Conservation (phyloP, 2,113 vertebrate species). For the Hippocampus abdominalis region DNA sequence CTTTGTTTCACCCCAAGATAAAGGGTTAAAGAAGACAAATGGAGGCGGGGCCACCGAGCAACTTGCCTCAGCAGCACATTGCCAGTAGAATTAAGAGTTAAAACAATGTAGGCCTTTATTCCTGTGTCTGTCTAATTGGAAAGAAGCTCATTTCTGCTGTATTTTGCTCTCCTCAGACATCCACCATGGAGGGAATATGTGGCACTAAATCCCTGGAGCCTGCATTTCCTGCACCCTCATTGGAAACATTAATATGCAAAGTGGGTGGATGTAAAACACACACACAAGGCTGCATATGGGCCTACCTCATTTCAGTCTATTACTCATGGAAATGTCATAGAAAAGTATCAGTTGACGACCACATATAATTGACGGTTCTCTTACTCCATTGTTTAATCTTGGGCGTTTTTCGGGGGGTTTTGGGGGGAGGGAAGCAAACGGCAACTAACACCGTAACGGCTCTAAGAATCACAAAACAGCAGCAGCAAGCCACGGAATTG, state of each 20-base stretch:
- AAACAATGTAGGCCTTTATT: constrained; percentile 73
- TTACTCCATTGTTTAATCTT: constrained; percentile 31
- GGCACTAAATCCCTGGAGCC: constrained; percentile 38
- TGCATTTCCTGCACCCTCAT: constrained; percentile 34
- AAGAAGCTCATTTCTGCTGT: constrained; percentile 62
- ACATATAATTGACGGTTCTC: constrained; percentile 8
- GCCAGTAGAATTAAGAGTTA: constrained; percentile 63
- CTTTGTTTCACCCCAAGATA: constrained; percentile 57
- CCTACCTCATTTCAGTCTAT: constrained; percentile 3
- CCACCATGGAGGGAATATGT: constrained; percentile 40
- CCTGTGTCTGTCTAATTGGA: constrained; percentile 65
- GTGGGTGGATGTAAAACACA: constrained; percentile 25
- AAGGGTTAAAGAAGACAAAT: constrained; percentile 74
- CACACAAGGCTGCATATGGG: constrained; percentile 8
- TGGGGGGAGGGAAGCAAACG: neutral
- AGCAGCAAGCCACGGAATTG: constrained; percentile 69
- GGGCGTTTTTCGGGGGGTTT: constrained; percentile 19
- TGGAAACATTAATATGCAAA: constrained; percentile 32
- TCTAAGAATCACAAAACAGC: constrained; percentile 48
- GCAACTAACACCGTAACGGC: constrained; percentile 38
- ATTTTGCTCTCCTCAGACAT: constrained; percentile 49
- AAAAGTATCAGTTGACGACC: constrained; percentile 4
- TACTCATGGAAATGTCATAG: constrained; percentile 9
- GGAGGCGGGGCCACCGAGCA: constrained; percentile 50
- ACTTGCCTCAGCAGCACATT: constrained; percentile 69